Evolutionary conservation across 2,113 vertebrate genomes (phyloP).

Genomic region (Strigops habroptila): DNA sequence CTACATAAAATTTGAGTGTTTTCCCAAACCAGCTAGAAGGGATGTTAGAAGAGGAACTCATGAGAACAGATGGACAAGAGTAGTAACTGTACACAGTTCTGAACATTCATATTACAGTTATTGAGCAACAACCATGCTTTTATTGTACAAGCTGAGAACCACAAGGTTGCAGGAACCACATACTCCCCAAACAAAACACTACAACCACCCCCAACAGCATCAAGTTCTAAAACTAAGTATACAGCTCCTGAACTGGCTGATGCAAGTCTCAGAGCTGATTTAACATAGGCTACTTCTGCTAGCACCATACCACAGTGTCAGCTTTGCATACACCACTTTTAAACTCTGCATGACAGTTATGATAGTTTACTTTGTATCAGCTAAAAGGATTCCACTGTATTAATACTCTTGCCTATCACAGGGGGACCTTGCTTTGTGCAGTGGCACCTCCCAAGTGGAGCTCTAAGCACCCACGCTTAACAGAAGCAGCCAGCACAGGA

Average conservation of each 20-base stretch:
- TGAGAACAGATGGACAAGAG: not conserved
- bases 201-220: not conserved
- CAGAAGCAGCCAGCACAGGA: not conserved
- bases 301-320: not conserved
- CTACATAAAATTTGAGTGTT: not conserved
- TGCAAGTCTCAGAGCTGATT: not conserved
- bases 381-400: not conserved
- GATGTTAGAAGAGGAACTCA: not conserved
- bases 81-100: not conserved
- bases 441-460: not conserved
- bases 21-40: not conserved
- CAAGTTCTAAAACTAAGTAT: not conserved
- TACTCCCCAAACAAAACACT: not conserved
- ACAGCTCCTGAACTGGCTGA: not conserved
- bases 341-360: rapidly evolving
- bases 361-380: not conserved
- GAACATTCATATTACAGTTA: not conserved
- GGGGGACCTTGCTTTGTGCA: not conserved
- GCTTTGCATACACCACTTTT: not conserved
- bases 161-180: not conserved
- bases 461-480: not conserved
- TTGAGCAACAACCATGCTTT: not conserved
- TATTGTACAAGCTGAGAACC: not conserved
- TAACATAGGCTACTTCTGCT: not conserved
- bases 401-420: not conserved